Conservation (phyloP, 2,888 invertebrate species). For the Hirtodrosophila alboralis region DNA sequence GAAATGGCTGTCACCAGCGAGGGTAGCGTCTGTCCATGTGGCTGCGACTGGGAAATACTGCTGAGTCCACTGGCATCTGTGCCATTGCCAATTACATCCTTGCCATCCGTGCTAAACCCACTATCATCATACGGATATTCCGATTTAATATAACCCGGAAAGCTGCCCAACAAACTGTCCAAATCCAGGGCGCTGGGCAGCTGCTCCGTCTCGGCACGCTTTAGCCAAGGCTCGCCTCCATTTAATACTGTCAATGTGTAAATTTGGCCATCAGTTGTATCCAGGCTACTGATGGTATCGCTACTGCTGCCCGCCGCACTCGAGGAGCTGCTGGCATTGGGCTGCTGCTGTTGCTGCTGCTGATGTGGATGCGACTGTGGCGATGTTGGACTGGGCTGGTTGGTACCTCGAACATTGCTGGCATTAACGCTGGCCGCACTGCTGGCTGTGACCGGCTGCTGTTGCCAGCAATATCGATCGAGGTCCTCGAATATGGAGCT, state of each 20-base stretch:
- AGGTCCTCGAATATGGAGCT: constrained; percentile 91
- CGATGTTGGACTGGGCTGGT: constrained; percentile 66
- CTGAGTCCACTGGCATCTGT: constrained; percentile 65
- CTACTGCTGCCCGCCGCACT: constrained; percentile 74
- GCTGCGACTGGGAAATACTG: constrained; percentile 71
- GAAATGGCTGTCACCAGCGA: constrained; percentile 80
- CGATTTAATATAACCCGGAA: constrained; percentile 88
- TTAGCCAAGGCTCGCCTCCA: constrained; percentile 88
- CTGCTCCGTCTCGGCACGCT: constrained; percentile 86
- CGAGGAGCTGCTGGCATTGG: constrained; percentile 66
- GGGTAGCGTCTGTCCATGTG: constrained; percentile 74
- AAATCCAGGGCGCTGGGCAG: constrained; percentile 88
- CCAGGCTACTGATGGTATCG: constrained; percentile 75
- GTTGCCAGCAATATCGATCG: constrained; percentile 93
- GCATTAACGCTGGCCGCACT: constrained; percentile 80
- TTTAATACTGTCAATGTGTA: constrained; percentile 94
- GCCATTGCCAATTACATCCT: constrained; percentile 80
- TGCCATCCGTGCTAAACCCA: constrained; percentile 87
- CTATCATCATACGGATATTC: constrained; percentile 92
- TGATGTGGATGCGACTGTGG: constrained; percentile 57
- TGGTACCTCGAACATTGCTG: constrained; percentile 82
- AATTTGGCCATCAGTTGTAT: constrained; percentile 90
- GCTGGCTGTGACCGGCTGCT: constrained; percentile 85
- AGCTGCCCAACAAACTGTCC: constrained; percentile 91
- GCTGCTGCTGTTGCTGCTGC: constrained; percentile 44